Evolutionary conservation across 2,888 invertebrate genomes (phyloP).

Genomic region (Nematopogon swammerdamellus): DNA sequence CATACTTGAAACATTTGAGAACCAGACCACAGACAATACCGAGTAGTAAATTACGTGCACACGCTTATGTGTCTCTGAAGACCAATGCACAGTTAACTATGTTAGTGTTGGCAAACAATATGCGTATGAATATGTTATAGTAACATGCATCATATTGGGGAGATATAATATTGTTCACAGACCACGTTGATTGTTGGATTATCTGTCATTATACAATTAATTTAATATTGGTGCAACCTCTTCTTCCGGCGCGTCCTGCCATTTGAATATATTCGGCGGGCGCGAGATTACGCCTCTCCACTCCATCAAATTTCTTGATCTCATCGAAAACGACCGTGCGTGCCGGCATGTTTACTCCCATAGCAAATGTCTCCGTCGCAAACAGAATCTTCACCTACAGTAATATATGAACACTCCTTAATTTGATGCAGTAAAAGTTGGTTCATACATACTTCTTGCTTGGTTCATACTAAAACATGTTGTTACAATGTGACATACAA

Average conservation of each 20-base stretch:
- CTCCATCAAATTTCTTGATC: conserved; percentile 88
- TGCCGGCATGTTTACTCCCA: conserved; percentile 99
- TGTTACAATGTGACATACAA: neutral
- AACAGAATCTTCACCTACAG: conserved; percentile 76
- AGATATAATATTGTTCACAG: too few relatives aligned
- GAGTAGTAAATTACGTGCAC: too few relatives aligned
- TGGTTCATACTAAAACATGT: neutral
- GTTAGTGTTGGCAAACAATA: too few relatives aligned
- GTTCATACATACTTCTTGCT: neutral
- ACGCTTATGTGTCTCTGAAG: too few relatives aligned
- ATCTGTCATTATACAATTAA: too few relatives aligned
- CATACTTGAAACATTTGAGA: neutral
- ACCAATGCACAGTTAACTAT: too few relatives aligned
- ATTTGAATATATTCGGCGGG: conserved; percentile 98
- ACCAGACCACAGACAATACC: too few relatives aligned
- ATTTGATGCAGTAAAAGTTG: neutral
- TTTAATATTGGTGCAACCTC: too few relatives aligned
- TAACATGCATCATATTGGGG: too few relatives aligned
- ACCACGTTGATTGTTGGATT: too few relatives aligned
- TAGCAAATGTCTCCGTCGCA: conserved; percentile 99
- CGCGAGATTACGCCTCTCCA: conserved; percentile 67
- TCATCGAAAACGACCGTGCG: conserved; percentile 96
- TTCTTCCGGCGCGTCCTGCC: conserved; percentile 95
- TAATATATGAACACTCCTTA: neutral
- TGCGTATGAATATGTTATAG: too few relatives aligned